A percentile compares a stretch with the other conserved stretches of the same genome.
Evolutionary conservation across 2,797 vertebrate genomes (phyloP).

Genomic region (Pteropus rufus): DNA sequence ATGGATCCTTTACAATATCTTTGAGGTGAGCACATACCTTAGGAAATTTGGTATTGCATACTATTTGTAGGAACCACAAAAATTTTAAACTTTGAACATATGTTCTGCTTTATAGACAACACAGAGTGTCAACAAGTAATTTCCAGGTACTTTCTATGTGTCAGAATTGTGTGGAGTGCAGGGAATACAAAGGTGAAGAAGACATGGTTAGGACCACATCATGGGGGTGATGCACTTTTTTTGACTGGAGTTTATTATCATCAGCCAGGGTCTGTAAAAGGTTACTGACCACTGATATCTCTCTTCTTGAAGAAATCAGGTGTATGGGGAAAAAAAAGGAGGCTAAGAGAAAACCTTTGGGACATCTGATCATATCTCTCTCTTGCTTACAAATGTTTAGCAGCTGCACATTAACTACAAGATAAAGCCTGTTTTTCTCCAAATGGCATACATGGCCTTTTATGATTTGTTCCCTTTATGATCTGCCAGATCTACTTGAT

Average conservation of each 20-base stretch:
- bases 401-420: not conserved
- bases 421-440: not conserved
- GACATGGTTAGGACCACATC: not conserved
- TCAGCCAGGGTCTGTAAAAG: not conserved
- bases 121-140: not conserved
- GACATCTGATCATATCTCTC: not conserved
- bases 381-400: not conserved
- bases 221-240: not conserved
- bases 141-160: not conserved
- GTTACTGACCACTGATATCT: not conserved
- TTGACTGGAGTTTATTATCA: not conserved
- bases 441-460: not conserved
- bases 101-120: not conserved
- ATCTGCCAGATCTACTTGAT: conserved; percentile 7
- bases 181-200: conserved; percentile 6
- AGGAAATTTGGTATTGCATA: not conserved
- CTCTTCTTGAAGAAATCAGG: not conserved
- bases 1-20: not conserved
- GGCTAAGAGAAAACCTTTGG: not conserved
- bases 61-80: conserved; percentile 32
- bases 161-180: conserved; percentile 32
- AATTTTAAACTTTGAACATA: conserved; percentile 21
- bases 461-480: not conserved
- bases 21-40: not conserved
- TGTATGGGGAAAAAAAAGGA: not conserved